Conservation (phyloP, 2,888 invertebrate species). For the Caenorhabditis afra region DNA sequence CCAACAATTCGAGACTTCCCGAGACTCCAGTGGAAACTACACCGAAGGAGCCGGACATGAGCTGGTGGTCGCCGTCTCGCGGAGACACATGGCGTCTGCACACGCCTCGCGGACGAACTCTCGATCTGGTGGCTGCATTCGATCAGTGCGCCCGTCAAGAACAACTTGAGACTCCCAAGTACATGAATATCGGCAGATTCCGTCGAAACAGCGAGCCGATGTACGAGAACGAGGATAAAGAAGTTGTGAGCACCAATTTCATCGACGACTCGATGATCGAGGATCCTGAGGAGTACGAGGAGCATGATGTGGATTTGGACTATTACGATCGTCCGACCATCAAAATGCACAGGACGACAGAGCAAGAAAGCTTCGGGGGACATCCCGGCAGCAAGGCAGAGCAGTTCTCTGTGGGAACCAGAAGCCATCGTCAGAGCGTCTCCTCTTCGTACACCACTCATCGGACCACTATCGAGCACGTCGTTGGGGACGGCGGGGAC, state of each 20-base stretch:
- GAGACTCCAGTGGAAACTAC: conserved; percentile 35
- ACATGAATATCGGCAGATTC: conserved; percentile 15
- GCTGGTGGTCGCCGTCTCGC: conserved; percentile 53
- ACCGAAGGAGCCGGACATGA: conserved; percentile 45
- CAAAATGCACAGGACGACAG: conserved; percentile 15
- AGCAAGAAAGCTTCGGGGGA: conserved; percentile 1
- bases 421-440: conserved; percentile 26
- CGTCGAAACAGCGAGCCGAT: conserved; percentile 54
- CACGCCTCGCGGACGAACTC: conserved; percentile 37
- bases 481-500: conserved; percentile 25
- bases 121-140: conserved; percentile 43
- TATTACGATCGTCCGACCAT: conserved; percentile 41
- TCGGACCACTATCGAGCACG: conserved; percentile 19
- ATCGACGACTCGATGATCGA: conserved; percentile 61
- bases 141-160: conserved; percentile 50
- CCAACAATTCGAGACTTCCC: conserved; percentile 36
- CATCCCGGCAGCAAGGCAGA: too few species aligned
- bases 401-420: conserved; percentile 1
- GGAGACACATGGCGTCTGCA: conserved; percentile 48
- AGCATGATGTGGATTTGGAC: conserved; percentile 43
- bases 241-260: conserved; percentile 37
- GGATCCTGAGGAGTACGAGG: conserved; percentile 45
- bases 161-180: conserved; percentile 31
- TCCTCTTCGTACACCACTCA: conserved; percentile 34
- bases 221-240: conserved; percentile 52